Base-by-base conservation (phyloP, 2,113 vertebrate genomes). In the Spilogale gracilis region DNA sequence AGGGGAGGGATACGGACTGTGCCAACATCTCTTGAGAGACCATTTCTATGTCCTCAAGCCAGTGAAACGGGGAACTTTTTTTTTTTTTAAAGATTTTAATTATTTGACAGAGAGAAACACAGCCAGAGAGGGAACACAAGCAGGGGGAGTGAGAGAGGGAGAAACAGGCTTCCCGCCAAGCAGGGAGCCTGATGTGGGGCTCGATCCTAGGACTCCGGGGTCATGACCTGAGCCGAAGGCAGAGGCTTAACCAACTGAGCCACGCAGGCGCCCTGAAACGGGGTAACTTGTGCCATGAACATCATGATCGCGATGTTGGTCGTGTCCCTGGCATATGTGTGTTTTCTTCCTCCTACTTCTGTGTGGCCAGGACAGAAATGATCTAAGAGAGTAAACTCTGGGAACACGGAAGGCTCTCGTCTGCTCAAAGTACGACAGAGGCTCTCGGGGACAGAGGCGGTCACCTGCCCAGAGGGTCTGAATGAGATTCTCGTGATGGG, bases 401-500 rank as follows among this genome's bases (percentile, higher is more conserved):
- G 50, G 45, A 89, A 52, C 23, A 58, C 27, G 21, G 43, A 69
- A 52, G 7, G 3, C 4, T 18, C 78, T 18, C 0, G 2, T n/a
- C 10, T 8, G 4, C 48, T 58, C 25, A 21, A 10, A 52, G 86
- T 18, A 6, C 0, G 52, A 56, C 20, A 0, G 32, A 69, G 50
- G 30, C 3, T 12, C 30, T 27, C 9, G 4, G 0, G 0, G 13
- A 69, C 1, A 6, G 32, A 2, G 7, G 30, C 30, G 23, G 12
- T 0, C 1, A 14, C 30, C 45, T 20, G 60, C 32, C 92, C 67
- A 23, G 71, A 23, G 52, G 11, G 54, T 23, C 69, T 3, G 6
- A 6, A n/a, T 14, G 27, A 20, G 50, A 54, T 74, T 90, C 69
- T 84, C 48, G 23, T 3, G 1, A 20, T 4, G 18, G 38, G 21